phyloP scores from a whole-genome alignment of 92 coral and sea anemone species.

The Anthopleura xanthogrammica region DNA sequence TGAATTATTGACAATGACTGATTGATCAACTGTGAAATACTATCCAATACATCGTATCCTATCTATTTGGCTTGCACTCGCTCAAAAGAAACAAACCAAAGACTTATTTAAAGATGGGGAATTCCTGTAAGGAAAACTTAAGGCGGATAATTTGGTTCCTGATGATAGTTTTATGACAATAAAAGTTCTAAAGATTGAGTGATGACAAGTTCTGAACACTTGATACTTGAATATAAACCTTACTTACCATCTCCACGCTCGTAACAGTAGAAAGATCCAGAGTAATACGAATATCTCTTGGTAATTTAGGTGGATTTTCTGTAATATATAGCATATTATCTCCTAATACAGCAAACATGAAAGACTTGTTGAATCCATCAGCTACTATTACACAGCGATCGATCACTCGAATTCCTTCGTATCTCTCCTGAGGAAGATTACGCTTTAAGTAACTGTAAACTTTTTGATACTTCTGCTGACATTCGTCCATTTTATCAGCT shows the following conservation, averaged over 20 bases:
- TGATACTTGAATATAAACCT: not conserved
- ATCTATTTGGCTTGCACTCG: not conserved
- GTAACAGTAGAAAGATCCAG: slow-evolving; percentile 79
- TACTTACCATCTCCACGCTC: slow-evolving; percentile 79
- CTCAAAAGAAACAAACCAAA: not conserved
- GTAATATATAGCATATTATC: slow-evolving; percentile 86
- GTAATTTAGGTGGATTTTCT: slow-evolving; percentile 86
- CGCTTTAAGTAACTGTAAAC: slow-evolving; percentile 95
- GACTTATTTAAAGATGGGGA: not conserved
- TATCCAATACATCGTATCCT: not conserved
- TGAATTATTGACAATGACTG: not conserved
- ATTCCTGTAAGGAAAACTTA: not conserved
- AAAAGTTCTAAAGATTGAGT: not conserved
- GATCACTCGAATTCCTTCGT: slow-evolving; percentile 84
- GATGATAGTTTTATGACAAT: not conserved
- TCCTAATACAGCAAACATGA: slow-evolving; percentile 89
- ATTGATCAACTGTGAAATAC: not conserved
- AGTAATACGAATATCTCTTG: slow-evolving; percentile 77
- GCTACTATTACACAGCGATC: slow-evolving; percentile 94
- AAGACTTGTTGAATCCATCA: slow-evolving; percentile 80
- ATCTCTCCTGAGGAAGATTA: slow-evolving; percentile 69
- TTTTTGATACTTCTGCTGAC: slow-evolving; percentile 86
- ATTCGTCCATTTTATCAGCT: slow-evolving; percentile 51
- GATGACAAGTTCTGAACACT: not conserved
- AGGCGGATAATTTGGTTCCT: not conserved